Base-by-base conservation (phyloP, 23 tunicate species). In the Aplidium turbinatum region DNA sequence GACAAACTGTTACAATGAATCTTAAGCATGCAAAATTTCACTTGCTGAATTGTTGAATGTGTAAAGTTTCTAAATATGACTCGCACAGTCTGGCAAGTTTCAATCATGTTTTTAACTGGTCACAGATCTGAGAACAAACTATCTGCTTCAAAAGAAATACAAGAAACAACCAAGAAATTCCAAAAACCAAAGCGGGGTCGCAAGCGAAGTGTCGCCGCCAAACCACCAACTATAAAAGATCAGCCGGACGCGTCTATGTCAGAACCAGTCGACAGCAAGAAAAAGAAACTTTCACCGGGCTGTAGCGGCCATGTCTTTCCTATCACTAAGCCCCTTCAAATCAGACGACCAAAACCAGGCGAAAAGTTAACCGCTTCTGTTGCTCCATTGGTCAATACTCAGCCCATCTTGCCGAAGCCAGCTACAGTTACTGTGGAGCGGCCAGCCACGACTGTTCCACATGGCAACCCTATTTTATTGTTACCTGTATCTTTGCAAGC, bases 321-420 rank as follows among this genome's bases (percentile, higher is more conserved):
- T 3, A n/a, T 42, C 6, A 46, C 69, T n/a, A 47, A 72, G 48
- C 87, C 87, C 3, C 32, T 78, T 27, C 75, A 51, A 7, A 29
- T 60, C 18, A 48, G 20, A 4, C 53, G 34, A 27, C 22, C 53
- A 33, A 70, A 70, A 35, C 36, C 60, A 20, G 33, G 48, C 16
- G 40, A 35, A 19, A 81, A 81, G 58, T 36, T 78, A 19, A 81
- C 83, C 1, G 96, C 96, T n/a, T 81, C 96, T 3, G 96, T 88
- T 0, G 78, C 77, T 1, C 96, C 96, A n/a, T 45, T 88, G 23
- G 34, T 75, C 19, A 66, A 83, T 50, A 16, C 57, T 11, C 26
- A 20, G 38, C 38, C 65, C 6, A 28, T 58, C 22, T 33, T 28
- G 20, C 75, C 85, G 22, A 45, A 38, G 33, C 73, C 26, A 4